Evolutionary conservation across 2,888 invertebrate genomes (phyloP).

Genomic region (Flexamia atlantica): DNA sequence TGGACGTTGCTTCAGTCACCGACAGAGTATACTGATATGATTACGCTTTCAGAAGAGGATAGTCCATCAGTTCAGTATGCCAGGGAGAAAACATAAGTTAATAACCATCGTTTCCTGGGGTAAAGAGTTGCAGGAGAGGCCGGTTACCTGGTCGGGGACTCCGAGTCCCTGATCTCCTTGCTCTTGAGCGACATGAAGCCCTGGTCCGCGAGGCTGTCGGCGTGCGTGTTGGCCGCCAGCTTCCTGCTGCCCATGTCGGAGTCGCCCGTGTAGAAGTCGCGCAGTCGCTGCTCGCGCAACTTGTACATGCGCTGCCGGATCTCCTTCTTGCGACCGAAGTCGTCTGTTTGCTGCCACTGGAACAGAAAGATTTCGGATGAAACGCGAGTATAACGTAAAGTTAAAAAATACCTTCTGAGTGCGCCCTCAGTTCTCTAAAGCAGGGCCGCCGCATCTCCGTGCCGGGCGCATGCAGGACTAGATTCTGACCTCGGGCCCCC

Average conservation of each 20-base stretch:
- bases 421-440: too few species aligned
- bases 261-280: conserved; percentile 83
- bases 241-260: conserved; percentile 68
- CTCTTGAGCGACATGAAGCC: conserved; percentile 87
- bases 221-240: conserved; percentile 75
- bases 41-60: too few species aligned
- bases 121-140: not conserved
- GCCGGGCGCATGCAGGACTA: too few species aligned
- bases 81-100: too few species aligned
- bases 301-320: conserved; percentile 92
- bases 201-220: conserved; percentile 85
- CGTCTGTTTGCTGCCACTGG: conserved; percentile 93
- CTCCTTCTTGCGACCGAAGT: conserved; percentile 91
- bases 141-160: conserved; percentile 80
- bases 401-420: too few species aligned
- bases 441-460: too few species aligned
- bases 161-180: conserved; percentile 88
- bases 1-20: too few species aligned
- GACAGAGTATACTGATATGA: too few species aligned
- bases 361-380: conserved; percentile 70
- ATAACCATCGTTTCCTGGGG: too few species aligned
- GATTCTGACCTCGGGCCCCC: too few species aligned
- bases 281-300: conserved; percentile 87
- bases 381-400: too few species aligned
- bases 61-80: too few species aligned